Conservation (phyloP, 2,888 invertebrate genomes). For the Ophion costatus region DNA sequence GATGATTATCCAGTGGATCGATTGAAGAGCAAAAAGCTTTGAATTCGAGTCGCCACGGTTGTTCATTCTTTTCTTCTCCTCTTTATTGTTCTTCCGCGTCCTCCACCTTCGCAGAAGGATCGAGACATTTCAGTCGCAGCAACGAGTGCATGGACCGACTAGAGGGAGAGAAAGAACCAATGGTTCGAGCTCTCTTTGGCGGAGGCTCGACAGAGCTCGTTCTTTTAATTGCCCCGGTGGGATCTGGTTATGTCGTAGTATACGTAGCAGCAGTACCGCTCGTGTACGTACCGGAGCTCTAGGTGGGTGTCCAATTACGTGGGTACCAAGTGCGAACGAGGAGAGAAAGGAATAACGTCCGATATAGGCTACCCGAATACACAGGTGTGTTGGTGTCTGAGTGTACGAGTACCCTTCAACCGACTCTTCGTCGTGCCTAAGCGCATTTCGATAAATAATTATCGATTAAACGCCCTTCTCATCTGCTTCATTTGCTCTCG, state of each 20-base stretch:
- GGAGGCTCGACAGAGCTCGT: conserved; percentile 64
- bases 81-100: background rate
- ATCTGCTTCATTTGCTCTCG: conserved; percentile 49
- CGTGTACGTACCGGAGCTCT: conserved; percentile 58
- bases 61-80: background rate
- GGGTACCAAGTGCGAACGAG: conserved; percentile 65
- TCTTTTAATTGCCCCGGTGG: conserved; percentile 65
- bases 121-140: conserved; percentile 23
- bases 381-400: conserved; percentile 6
- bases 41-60: conserved; percentile 30
- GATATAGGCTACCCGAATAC: conserved; percentile 23
- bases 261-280: conserved; percentile 41
- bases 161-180: conserved; percentile 30
- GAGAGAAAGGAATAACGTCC: conserved; percentile 59
- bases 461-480: conserved; percentile 59
- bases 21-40: conserved; percentile 47
- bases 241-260: conserved; percentile 44
- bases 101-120: background rate
- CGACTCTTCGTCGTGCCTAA: conserved; percentile 53
- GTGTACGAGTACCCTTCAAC: conserved; percentile 10
- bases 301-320: conserved; percentile 66
- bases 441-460: conserved; percentile 65
- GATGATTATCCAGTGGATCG: conserved; percentile 49
- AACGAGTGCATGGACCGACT: conserved; percentile 29
- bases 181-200: conserved; percentile 55